These are phyloP conservation scores for Patiria miniata DNA, from an alignment of 35 echinoderm and acorn worm genomes.

Conservation along the genomic window DNA sequence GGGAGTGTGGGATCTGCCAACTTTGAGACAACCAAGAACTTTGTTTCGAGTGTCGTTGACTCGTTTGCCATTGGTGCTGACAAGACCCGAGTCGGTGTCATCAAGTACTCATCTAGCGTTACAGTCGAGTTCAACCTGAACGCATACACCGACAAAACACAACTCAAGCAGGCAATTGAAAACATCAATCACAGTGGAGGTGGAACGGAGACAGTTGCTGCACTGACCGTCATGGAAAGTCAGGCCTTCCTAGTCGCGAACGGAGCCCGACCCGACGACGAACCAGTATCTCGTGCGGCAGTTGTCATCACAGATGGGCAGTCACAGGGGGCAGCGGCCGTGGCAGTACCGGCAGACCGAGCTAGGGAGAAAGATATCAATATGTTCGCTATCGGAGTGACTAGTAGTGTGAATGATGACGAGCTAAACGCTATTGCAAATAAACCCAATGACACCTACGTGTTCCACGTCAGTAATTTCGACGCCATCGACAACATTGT, in stretches of 20 bases:
- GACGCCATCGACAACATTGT: neutral
- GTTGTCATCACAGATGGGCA: conserved; percentile 37
- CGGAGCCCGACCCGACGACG: neutral
- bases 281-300: neutral
- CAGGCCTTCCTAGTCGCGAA: neutral
- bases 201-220: neutral
- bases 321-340: neutral
- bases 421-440: conserved; percentile 32
- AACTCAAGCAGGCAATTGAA: neutral
- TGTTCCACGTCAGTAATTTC: neutral
- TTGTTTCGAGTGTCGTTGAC: neutral
- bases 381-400: conserved; percentile 14
- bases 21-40: neutral
- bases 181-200: neutral
- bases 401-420: neutral
- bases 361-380: neutral
- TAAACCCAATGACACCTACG: neutral
- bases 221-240: conserved; percentile 2
- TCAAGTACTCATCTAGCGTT: neutral
- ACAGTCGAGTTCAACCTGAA: neutral
- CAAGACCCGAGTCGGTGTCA: neutral
- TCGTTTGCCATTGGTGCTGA: neutral
- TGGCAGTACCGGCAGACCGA: neutral
- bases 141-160: neutral
- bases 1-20: neutral